Evolutionary conservation across 2,113 vertebrate species (phyloP).

Genomic region (Pterocles burchelli): DNA sequence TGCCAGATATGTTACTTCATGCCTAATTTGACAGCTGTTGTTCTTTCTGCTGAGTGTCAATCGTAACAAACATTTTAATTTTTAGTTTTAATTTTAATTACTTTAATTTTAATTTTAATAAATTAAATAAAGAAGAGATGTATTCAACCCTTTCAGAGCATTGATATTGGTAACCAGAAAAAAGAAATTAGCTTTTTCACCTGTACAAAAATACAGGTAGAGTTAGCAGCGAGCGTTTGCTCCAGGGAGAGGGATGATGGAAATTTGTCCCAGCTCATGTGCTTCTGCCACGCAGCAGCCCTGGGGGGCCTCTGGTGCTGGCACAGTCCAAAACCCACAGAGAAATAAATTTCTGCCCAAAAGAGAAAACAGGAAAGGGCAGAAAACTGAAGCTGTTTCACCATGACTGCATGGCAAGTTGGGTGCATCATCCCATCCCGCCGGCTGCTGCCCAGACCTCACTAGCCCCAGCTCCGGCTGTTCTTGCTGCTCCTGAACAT

Average conservation of each 20-base stretch:
- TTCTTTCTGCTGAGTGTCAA: background rate
- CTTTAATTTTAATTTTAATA: too few relatives aligned
- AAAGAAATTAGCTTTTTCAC: background rate
- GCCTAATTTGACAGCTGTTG: background rate
- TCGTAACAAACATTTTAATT: background rate
- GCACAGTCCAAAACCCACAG: background rate
- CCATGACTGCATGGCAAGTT: background rate
- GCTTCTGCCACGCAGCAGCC: background rate
- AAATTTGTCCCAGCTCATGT: background rate
- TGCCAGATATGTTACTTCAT: background rate
- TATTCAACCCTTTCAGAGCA: background rate
- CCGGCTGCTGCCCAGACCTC: background rate
- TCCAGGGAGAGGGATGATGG: background rate
- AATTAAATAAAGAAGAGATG: background rate
- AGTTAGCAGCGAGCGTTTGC: background rate
- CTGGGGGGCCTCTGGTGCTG: background rate
- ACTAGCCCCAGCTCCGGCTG: background rate
- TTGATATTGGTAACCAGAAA: background rate
- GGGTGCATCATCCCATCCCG: rapidly evolving
- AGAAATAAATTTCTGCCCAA: background rate
- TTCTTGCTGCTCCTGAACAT: background rate
- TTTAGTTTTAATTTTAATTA: too few relatives aligned
- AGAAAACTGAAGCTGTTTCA: background rate
- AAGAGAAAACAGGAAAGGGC: background rate
- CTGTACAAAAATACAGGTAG: background rate